Evolutionary conservation across 1,140 invertebrate species (phyloP).

Genomic region (Drosophila bocqueti): DNA sequence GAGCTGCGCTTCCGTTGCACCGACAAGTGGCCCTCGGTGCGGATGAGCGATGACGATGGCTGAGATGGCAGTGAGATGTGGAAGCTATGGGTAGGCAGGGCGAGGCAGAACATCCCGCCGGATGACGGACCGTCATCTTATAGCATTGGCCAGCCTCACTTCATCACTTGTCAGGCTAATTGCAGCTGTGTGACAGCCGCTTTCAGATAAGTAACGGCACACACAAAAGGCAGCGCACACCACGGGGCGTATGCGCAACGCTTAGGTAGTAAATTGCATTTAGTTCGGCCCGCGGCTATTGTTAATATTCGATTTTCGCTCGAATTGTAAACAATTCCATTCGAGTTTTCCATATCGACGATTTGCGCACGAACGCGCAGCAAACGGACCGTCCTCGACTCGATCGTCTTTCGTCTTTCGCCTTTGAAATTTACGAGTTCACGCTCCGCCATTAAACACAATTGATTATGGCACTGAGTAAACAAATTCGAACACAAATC

Average conservation of each 20-base stretch:
- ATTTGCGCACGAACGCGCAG: slow-evolving; percentile 49
- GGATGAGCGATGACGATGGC: slow-evolving; percentile 47
- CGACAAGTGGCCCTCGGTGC: slow-evolving; percentile 54
- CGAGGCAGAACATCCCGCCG: slow-evolving; percentile 41
- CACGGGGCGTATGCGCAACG: slow-evolving; percentile 57
- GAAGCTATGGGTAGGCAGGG: slow-evolving; percentile 10
- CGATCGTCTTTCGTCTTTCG: slow-evolving; percentile 11
- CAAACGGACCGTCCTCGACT: slow-evolving; percentile 5
- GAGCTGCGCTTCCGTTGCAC: slow-evolving; percentile 51
- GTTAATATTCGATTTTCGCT: slow-evolving; percentile 33
- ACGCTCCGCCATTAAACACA: slow-evolving; percentile 68
- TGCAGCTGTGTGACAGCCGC: slow-evolving; percentile 55
- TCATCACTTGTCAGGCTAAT: slow-evolving; percentile 77
- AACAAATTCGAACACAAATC: slow-evolving; percentile 37
- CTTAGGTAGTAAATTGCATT: slow-evolving; percentile 42
- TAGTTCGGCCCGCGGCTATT: slow-evolving; percentile 14
- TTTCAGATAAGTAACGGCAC: slow-evolving; percentile 41
- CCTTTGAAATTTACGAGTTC: slow-evolving; percentile 58
- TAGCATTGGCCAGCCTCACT: slow-evolving; percentile 35
- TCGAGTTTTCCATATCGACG: slow-evolving; percentile 16
- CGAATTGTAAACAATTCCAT: slow-evolving; percentile 55
- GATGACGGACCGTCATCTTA: slow-evolving; percentile 55
- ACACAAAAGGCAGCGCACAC: slow-evolving; percentile 8
- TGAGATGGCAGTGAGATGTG: background rate
- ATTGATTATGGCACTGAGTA: slow-evolving; percentile 64